phyloP scores from a whole-genome alignment of 2,888 invertebrate genomes.

The Panzeria rudis region DNA sequence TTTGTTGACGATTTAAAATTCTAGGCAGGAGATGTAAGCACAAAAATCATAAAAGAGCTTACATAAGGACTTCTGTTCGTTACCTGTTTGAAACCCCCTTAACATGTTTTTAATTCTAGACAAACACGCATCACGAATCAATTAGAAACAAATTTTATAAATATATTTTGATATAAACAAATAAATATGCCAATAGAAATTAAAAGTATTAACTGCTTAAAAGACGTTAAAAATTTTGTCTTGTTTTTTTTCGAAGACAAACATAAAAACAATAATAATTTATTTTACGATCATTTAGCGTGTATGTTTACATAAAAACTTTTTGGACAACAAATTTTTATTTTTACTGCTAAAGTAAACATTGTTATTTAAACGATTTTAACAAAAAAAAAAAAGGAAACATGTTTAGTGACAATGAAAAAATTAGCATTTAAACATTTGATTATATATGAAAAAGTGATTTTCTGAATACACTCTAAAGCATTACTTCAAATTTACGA shows the following conservation, averaged over 20 bases:
- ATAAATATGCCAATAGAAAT: not conserved
- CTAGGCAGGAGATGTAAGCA: too few relatives aligned
- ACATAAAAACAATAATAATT: conserved; percentile 40
- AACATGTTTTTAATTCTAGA: conserved; percentile 9
- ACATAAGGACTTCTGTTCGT: too few relatives aligned
- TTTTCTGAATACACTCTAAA: not conserved
- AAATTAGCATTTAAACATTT: not conserved
- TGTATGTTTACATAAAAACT: conserved; percentile 41
- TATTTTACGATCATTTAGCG: conserved; percentile 64
- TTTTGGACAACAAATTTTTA: conserved; percentile 49
- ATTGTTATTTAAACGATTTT: conserved; percentile 26
- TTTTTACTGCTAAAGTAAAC: conserved; percentile 46
- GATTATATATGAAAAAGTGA: not conserved
- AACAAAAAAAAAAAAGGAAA: conserved; percentile 20
- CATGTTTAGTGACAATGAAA: not conserved
- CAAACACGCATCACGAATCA: conserved; percentile 60
- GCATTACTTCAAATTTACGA: too few relatives aligned
- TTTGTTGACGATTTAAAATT: not conserved
- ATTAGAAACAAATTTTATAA: conserved; percentile 49
- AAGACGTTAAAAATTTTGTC: not conserved
- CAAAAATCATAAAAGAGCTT: not conserved
- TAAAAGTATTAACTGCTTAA: conserved; percentile 18
- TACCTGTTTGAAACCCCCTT: too few relatives aligned
- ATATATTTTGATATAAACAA: not conserved
- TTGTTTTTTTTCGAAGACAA: conserved; percentile 5